Evolutionary conservation across 2,797 vertebrate species (phyloP).

Genomic region (Staurois parvus): DNA sequence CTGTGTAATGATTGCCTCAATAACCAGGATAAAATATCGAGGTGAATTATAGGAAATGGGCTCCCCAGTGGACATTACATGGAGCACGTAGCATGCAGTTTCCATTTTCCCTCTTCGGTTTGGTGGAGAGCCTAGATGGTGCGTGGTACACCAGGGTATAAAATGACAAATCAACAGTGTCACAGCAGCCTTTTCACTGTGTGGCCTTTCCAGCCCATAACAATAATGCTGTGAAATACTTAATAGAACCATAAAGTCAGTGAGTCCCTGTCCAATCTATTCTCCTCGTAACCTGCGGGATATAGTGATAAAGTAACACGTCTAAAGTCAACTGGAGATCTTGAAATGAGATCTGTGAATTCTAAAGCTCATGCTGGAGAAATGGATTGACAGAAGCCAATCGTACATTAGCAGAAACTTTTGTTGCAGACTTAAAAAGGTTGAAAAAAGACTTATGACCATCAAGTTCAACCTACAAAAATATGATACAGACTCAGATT

Average conservation of each 20-base stretch:
- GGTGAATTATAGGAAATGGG: not conserved
- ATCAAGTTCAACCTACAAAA: not conserved
- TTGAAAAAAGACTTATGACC: not conserved
- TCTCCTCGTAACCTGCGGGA: conserved; percentile 49
- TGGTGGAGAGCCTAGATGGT: conserved; percentile 25
- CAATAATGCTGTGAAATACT: conserved; percentile 59
- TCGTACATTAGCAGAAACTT: conserved; percentile 4
- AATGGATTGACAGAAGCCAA: not conserved
- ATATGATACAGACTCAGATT: too few relatives aligned
- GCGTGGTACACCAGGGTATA: conserved; percentile 42
- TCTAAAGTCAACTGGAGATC: conserved; percentile 55
- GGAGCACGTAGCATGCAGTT: conserved; percentile 18
- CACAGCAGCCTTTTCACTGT: conserved; percentile 50
- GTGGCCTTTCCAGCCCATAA: conserved; percentile 55
- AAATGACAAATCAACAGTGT: conserved; percentile 55
- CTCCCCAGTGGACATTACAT: conserved; percentile 20
- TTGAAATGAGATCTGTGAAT: conserved; percentile 44
- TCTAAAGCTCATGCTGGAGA: not conserved
- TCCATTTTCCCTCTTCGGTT: conserved; percentile 23
- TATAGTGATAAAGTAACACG: conserved; percentile 49
- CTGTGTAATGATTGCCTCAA: not conserved
- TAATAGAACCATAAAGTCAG: conserved; percentile 59
- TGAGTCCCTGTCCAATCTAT: conserved; percentile 53
- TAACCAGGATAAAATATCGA: not conserved
- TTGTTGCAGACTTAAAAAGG: not conserved